These are phyloP conservation scores for Drosophila macrothrix DNA, from an alignment of 2,888 invertebrate genomes.

Conservation along the genomic window DNA sequence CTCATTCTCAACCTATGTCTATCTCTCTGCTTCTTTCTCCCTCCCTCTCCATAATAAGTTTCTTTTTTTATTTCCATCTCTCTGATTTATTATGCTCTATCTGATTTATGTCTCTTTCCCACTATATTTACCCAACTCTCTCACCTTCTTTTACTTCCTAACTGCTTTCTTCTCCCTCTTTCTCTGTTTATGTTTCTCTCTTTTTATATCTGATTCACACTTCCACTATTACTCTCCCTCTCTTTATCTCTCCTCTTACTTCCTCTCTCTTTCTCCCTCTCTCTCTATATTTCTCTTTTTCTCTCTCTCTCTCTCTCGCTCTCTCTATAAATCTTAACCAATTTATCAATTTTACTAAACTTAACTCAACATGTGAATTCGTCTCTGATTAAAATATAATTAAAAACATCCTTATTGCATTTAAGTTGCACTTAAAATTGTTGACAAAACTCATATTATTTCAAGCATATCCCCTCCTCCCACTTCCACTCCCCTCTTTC, in stretches of 20 bases:
- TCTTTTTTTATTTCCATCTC: neutral
- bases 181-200: neutral
- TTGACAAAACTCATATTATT: conserved; percentile 14
- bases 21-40: neutral
- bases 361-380: neutral
- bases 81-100: neutral
- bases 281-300: neutral
- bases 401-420: neutral
- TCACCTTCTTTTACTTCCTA: neutral
- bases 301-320: neutral
- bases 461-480: neutral
- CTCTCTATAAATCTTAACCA: too few species aligned
- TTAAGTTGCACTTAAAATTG: conserved; percentile 10
- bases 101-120: neutral
- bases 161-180: neutral
- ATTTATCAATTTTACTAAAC: neutral
- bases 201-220: neutral
- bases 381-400: neutral
- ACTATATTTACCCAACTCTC: neutral
- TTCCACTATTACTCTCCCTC: too few species aligned
- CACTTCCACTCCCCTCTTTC: neutral
- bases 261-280: neutral
- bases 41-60: neutral
- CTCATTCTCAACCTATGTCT: neutral
- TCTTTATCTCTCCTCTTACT: neutral